A percentile compares a stretch with the other conserved stretches of the same genome.
Evolutionary conservation across 1,140 invertebrate genomes (phyloP).

Genomic region (Drosophila oshimai): DNA sequence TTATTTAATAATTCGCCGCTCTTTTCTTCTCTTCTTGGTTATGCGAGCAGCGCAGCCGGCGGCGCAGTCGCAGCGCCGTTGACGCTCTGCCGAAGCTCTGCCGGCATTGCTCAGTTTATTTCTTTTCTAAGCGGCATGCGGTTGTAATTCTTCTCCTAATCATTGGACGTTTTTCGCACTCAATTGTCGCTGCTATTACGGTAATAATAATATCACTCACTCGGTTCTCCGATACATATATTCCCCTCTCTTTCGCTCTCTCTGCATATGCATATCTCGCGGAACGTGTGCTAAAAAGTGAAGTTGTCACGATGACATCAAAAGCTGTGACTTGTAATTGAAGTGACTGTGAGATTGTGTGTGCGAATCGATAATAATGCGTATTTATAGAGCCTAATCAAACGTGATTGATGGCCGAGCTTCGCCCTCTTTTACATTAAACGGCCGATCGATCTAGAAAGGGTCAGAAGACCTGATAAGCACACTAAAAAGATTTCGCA

Average conservation of each 20-base stretch:
- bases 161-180: slow-evolving; percentile 61
- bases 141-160: slow-evolving; percentile 78
- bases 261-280: not conserved
- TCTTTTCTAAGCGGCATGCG: slow-evolving; percentile 82
- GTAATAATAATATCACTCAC: slow-evolving; percentile 23
- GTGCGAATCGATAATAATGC: slow-evolving; percentile 53
- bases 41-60: slow-evolving; percentile 48
- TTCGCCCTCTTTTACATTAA: slow-evolving; percentile 39
- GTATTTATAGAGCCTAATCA: slow-evolving; percentile 77
- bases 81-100: slow-evolving; percentile 24
- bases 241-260: slow-evolving; percentile 1
- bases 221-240: not conserved
- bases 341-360: slow-evolving; percentile 8
- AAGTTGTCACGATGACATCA: slow-evolving; percentile 41
- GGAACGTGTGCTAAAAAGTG: slow-evolving; percentile 33
- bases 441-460: slow-evolving; percentile 25
- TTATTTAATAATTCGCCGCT: slow-evolving; percentile 74
- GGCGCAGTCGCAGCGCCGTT: slow-evolving; percentile 37
- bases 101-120: slow-evolving; percentile 60
- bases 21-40: slow-evolving; percentile 60
- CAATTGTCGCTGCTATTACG: slow-evolving; percentile 39
- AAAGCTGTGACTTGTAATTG: slow-evolving; percentile 61
- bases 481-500: not conserved
- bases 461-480: slow-evolving; percentile 26
- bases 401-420: slow-evolving; percentile 58